Percentiles rank a stretch among this genome's conserved stretches.
These are phyloP conservation scores for Chelon labrosus DNA, from an alignment of 2,797 vertebrate species.

Conservation along the genomic window DNA sequence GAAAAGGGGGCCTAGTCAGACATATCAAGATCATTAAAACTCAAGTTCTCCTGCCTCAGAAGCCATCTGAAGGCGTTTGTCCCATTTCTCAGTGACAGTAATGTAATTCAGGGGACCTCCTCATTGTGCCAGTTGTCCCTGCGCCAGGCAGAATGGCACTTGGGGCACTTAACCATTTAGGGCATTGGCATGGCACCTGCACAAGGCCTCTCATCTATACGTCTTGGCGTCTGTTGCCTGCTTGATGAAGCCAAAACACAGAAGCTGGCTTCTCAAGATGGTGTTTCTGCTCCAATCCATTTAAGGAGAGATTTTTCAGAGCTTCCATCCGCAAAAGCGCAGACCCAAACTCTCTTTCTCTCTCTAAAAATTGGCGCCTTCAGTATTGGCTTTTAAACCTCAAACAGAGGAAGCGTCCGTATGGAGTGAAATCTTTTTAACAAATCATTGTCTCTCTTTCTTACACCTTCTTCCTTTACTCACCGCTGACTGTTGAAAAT, in stretches of 20 bases:
- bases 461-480: slow-evolving; percentile 24
- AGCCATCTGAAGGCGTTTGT: slow-evolving; percentile 70
- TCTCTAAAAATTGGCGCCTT: neutral
- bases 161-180: slow-evolving; percentile 84
- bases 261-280: slow-evolving; percentile 55
- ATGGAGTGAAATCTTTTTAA: neutral
- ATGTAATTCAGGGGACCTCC: slow-evolving; percentile 77
- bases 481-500: slow-evolving; percentile 46
- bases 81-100: slow-evolving; percentile 79
- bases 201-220: slow-evolving; percentile 74
- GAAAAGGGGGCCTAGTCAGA: slow-evolving; percentile 22
- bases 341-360: slow-evolving; percentile 20
- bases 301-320: slow-evolving; percentile 65
- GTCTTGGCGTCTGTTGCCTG: slow-evolving; percentile 61
- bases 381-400: neutral
- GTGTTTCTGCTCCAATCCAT: slow-evolving; percentile 59
- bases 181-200: slow-evolving; percentile 78
- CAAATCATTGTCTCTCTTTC: slow-evolving; percentile 6
- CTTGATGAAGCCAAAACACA: slow-evolving; percentile 70
- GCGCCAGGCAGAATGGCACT: slow-evolving; percentile 82
- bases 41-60: slow-evolving; percentile 40
- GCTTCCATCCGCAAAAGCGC: slow-evolving; percentile 37
- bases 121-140: slow-evolving; percentile 79
- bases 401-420: neutral
- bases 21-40: slow-evolving; percentile 67